Base-by-base conservation (phyloP, 2,888 invertebrate species). In the Dascillus cervinus region DNA sequence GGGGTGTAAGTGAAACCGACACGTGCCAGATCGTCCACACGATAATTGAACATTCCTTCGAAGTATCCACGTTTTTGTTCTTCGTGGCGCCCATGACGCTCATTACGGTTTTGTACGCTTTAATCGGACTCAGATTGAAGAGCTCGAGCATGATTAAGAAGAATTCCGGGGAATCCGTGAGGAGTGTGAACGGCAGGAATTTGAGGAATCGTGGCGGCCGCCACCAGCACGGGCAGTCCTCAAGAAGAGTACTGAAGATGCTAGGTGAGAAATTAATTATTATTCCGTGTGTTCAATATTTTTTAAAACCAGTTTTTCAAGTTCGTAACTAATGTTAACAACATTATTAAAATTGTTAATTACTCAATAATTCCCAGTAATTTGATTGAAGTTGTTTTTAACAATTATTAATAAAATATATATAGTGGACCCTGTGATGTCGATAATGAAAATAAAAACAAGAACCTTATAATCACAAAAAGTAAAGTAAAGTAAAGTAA, bases 21-120 rank as follows among this genome's bases (percentile, higher is more conserved):
- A 73, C 73, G 44, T 55, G 70, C 6, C 69, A 73, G 42, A 70
- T 73, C 42, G 70, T 67, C n/a, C 51, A 62, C 33, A 63, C 69
- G 2, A 67, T 75, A 21, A 65, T 78, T 26, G 75, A 77, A 32
- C 79, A 84, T 64, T 77, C 81, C 40, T 86, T 88, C 55, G 81
- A 83, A 53, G 75, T 86, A 50, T 86, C 89, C 5, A 79, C 81
- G 48, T 77, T 82, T 55, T 66, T 89, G 51, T 88, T 90, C 64
- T 91, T 91, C 60, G 77, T 87, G 19, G 77, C 81, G 25, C 91
- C 90, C 1, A 88, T 91, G 87, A 82, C 82, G 14, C 70, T 89
- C 39, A 88, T 91, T 56, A 79, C 80, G 15, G 82, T 87, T 37
- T 67, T 91, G 38, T 91, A 91, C 55, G 74, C 82, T 27, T 66